Evolutionary conservation across 2,888 invertebrate genomes (phyloP), one percentile per base, ranked within the genome.

Genomic region (Ligdia adustata): DNA sequence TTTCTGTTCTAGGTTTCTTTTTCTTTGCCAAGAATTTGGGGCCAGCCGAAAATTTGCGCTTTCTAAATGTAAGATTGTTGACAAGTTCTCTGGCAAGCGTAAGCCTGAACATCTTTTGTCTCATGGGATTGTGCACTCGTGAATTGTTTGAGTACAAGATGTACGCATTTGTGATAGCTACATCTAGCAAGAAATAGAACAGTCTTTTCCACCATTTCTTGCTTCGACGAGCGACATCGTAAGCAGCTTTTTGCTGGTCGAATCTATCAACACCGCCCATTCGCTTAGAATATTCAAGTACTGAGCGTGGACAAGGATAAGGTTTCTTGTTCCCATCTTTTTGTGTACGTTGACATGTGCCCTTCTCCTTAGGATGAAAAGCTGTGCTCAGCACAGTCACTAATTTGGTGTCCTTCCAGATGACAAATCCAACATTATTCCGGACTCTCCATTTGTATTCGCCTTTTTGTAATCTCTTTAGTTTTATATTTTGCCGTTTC

Each of bases 181-280:
- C 24, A 24, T 24, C 24, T 24, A 24, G 24, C 24, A 24, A 24
- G 24, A 24, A 24, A 24, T 24, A 24, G 24, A 24, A 24, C 24
- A 24, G 24, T 24, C 24, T 24, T 24, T 24, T 24, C 24, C 33
- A 33, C 33, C 33, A 33, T 20, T 33, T 33, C 20, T 18, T 20
- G 33, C 33, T 33, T 20, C 20, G 9, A 9, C 33, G 9, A 20
- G 11, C 47, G 20, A 58, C 43, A 35, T 31, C 37, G 16, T 49
- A 53, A 4, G 40, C 37, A n/a, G 37, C 43, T 32, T 49, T 31
- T 28, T 45, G 35, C 22, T 60, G 60, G 29, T 58, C 60, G 32
- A 61, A 61, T 4, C 56, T 41, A 20, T 58, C 55, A 4, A 52
- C 54, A 15, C 55, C 54, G 2, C 51, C 54, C 59, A 54, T 58